These are phyloP conservation scores for Amazona vittata DNA, from an alignment of 2,113 vertebrate genomes.

Conservation along the genomic window DNA sequence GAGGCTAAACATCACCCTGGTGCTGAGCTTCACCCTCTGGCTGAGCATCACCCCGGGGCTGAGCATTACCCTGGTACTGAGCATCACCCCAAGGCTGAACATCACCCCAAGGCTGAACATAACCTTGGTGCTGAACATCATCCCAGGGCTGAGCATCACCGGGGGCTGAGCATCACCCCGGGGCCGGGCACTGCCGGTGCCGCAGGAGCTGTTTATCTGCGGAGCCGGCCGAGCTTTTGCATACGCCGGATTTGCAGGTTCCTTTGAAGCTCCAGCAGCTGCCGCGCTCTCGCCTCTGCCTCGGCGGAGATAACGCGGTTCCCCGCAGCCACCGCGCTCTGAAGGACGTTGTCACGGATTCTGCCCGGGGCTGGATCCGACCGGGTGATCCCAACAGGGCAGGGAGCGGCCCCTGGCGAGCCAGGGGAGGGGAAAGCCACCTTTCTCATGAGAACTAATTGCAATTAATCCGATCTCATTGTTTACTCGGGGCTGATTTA, in stretches of 20 bases:
- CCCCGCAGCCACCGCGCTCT: background rate
- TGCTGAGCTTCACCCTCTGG: background rate
- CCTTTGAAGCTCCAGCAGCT: conserved; percentile 59
- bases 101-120: background rate
- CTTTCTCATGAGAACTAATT: conserved; percentile 54
- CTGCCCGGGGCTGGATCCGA: background rate
- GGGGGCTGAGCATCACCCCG: background rate
- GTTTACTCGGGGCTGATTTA: conserved; percentile 63
- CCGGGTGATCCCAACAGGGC: accelerated
- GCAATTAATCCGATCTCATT: conserved; percentile 45
- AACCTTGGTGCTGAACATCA: background rate
- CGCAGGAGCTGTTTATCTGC: background rate
- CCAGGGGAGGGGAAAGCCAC: background rate
- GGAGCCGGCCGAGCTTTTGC: background rate
- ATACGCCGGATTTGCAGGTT: conserved; percentile 61
- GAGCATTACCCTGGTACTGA: accelerated
- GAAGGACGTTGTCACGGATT: background rate
- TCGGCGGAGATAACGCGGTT: background rate
- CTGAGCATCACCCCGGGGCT: background rate
- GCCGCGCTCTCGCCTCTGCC: conserved; percentile 12
- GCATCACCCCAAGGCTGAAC: background rate
- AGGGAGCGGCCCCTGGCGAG: background rate
- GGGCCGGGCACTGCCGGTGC: background rate
- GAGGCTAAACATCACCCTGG: accelerated
- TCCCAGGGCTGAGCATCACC: background rate